Conservation (phyloP, 2,888 invertebrate species). For the Dendrolimus pini region DNA sequence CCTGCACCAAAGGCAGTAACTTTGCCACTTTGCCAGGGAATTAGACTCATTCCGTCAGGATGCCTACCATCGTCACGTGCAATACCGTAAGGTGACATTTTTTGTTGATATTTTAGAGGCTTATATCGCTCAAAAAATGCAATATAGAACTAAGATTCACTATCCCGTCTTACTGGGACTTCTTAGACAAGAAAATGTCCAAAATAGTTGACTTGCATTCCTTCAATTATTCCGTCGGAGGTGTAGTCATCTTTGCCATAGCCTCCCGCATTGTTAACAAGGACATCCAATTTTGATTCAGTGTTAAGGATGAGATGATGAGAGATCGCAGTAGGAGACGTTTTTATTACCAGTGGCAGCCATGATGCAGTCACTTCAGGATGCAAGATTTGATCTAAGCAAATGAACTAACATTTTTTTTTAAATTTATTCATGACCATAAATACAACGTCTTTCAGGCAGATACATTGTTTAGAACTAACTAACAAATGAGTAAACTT, state of each 20-base stretch:
- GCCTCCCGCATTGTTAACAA: conserved; percentile 78
- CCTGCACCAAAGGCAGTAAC: too few species aligned
- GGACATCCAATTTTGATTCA: conserved; percentile 76
- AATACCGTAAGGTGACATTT: too few species aligned
- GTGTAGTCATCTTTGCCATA: conserved; percentile 67
- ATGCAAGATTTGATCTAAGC: too few species aligned
- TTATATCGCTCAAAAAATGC: conserved; percentile 53
- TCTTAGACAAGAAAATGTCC: conserved; percentile 78
- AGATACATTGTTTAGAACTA: too few species aligned
- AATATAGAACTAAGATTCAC: conserved; percentile 63
- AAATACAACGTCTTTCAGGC: too few species aligned
- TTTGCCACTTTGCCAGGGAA: too few species aligned
- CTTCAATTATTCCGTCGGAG: conserved; percentile 79
- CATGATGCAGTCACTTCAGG: conserved; percentile 77
- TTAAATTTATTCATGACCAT: too few species aligned
- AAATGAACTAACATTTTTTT: too few species aligned
- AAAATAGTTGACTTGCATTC: conserved; percentile 83
- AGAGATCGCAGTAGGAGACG: conserved; percentile 75
- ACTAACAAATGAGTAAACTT: too few species aligned
- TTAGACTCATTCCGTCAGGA: too few species aligned
- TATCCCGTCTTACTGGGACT: conserved; percentile 60
- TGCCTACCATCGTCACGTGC: too few species aligned
- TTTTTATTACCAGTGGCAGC: conserved; percentile 83
- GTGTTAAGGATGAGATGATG: conserved; percentile 68
- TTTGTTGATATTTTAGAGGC: not conserved